Conservation (phyloP, 2,113 vertebrate species). For the Xenopus borealis region DNA sequence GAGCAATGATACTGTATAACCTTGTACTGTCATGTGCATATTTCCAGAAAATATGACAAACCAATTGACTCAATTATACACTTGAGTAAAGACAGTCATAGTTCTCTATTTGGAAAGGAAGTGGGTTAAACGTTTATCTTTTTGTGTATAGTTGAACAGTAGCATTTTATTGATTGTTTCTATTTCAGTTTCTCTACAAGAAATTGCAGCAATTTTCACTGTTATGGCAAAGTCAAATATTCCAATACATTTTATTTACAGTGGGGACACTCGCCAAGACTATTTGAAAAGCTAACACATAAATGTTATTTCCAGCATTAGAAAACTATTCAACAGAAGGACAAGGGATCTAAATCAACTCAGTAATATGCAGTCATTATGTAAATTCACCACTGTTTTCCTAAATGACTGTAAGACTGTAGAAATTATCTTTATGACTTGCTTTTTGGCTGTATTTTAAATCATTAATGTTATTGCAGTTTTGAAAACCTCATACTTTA, state of each 20-base stretch:
- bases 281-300: conserved; percentile 45
- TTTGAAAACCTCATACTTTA: conserved; percentile 14
- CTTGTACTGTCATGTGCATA: too few species aligned
- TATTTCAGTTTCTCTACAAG: conserved; percentile 28
- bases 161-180: conserved; percentile 33
- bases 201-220: conserved; percentile 35
- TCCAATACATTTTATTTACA: conserved; percentile 55
- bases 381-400: conserved; percentile 16
- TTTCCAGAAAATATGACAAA: too few species aligned
- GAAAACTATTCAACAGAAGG: conserved; percentile 42
- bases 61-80: too few species aligned
- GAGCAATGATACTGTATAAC: too few species aligned
- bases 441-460: conserved; percentile 23
- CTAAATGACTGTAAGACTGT: conserved; percentile 21
- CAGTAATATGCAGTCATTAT: conserved; percentile 21
- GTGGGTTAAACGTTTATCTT: too few species aligned
- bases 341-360: conserved; percentile 20
- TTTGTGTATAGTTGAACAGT: conserved; percentile 14
- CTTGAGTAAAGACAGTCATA: too few species aligned
- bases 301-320: conserved; percentile 41
- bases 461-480: conserved; percentile 41
- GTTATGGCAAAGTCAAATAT: conserved; percentile 42
- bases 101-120: too few species aligned
- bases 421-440: neutral
- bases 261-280: conserved; percentile 45